These are phyloP conservation scores for Capreolus pygargus DNA, from an alignment of 2,113 vertebrate species.

Conservation along the genomic window DNA sequence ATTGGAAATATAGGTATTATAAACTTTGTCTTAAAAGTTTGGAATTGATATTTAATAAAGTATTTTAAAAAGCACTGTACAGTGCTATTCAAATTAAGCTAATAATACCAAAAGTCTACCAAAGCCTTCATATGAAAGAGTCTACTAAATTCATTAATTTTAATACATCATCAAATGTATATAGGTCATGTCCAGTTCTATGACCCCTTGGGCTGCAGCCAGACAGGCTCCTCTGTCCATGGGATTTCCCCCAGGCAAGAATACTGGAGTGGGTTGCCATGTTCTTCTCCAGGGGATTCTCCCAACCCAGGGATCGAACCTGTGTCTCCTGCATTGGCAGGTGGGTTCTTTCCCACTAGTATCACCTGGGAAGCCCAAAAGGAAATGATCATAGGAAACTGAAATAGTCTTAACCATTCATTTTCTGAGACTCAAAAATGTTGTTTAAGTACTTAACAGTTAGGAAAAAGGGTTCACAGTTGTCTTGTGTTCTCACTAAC, in stretches of 20 bases:
- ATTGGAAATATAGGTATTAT: background rate
- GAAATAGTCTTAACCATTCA: background rate
- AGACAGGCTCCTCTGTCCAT: background rate
- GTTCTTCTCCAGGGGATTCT: background rate
- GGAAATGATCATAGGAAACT: background rate
- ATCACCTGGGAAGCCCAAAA: background rate
- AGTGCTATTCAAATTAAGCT: background rate
- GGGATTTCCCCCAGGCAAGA: background rate
- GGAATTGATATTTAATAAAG: background rate
- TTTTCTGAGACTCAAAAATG: background rate
- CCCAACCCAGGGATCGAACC: background rate
- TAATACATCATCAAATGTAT: background rate
- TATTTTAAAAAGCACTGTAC: background rate
- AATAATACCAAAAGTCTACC: background rate
- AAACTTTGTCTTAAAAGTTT: background rate
- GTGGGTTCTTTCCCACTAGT: background rate
- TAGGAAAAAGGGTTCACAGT: background rate
- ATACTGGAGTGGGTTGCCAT: background rate
- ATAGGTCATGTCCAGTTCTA: background rate
- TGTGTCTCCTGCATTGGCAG: background rate
- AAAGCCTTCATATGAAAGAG: background rate
- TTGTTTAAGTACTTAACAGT: background rate
- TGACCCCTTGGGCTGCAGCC: background rate
- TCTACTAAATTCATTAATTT: background rate
- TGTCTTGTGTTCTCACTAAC: background rate